These are phyloP conservation scores for Dipodomys merriami DNA, from an alignment of 2,113 vertebrate genomes.

Conservation along the genomic window DNA sequence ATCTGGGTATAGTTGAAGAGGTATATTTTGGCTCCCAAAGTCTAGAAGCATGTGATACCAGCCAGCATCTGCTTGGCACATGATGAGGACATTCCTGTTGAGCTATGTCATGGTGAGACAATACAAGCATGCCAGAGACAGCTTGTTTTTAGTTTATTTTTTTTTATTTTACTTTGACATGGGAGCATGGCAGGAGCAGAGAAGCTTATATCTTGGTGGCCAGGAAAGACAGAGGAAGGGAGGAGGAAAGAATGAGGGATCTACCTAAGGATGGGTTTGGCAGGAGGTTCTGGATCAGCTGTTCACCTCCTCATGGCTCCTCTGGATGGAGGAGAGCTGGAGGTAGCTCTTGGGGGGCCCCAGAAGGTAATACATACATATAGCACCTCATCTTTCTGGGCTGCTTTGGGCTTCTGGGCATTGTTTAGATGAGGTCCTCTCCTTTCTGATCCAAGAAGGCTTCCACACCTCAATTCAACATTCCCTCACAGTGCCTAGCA, in stretches of 20 bases:
- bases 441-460: not conserved
- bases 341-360: not conserved
- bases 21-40: not conserved
- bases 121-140: too few relatives aligned
- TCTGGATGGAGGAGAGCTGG: too few relatives aligned
- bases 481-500: not conserved
- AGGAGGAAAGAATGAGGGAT: not conserved
- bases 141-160: not conserved
- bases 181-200: too few relatives aligned
- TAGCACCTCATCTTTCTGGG: not conserved
- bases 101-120: not conserved
- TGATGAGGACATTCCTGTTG: not conserved
- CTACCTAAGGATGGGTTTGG: not conserved
- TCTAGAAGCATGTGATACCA: not conserved
- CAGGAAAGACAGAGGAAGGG: not conserved
- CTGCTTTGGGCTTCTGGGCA: not conserved
- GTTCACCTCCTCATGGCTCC: too few relatives aligned
- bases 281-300: too few relatives aligned
- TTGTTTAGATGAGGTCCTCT: too few relatives aligned
- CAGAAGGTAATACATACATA: not conserved
- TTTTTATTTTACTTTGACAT: too few relatives aligned
- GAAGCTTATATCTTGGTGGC: too few relatives aligned
- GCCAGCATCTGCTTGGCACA: not conserved
- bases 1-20: not conserved
- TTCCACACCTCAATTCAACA: not conserved